phyloP scores from a whole-genome alignment of 2,888 invertebrate species.

The Caenorhabditis sp. region DNA sequence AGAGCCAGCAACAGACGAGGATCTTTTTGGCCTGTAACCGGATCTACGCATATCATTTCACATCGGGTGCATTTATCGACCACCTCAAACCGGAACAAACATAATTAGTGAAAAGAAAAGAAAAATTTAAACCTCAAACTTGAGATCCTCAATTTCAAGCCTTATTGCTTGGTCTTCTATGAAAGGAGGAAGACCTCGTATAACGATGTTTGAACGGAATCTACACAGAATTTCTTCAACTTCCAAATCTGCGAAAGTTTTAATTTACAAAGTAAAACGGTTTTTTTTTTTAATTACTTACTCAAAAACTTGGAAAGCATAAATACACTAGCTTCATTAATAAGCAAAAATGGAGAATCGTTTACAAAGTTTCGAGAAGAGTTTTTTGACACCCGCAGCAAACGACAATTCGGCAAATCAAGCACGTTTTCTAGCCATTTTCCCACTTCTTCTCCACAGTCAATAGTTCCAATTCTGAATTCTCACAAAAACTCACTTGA shows the following conservation, averaged over 20 bases:
- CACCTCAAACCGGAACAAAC: constrained; percentile 74
- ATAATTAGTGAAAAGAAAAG: constrained; percentile 36
- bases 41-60: constrained; percentile 96
- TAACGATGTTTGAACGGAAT: constrained; percentile 94
- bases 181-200: constrained; percentile 88
- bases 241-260: constrained; percentile 81
- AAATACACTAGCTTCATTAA: constrained; percentile 89
- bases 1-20: constrained; percentile 83
- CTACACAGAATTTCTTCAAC: constrained; percentile 85
- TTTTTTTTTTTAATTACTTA: constrained; percentile 37
- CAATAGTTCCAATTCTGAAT: constrained; percentile 87
- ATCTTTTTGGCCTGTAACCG: constrained; percentile 88
- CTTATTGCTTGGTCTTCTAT: constrained; percentile 89
- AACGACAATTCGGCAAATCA: constrained; percentile 61
- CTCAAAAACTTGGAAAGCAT: constrained; percentile 86
- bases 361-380: constrained; percentile 86
- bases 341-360: constrained; percentile 91
- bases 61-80: constrained; percentile 91
- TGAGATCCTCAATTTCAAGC: constrained; percentile 87
- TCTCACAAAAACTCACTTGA: not conserved
- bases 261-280: constrained; percentile 13
- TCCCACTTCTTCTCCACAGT: constrained; percentile 91
- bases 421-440: constrained; percentile 88
- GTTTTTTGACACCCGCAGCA: constrained; percentile 62
- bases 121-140: constrained; percentile 73